Evolutionary conservation across 2,888 invertebrate species (phyloP), one percentile per base, ranked within the genome.

Genomic region (Nephrotoma appendiculata): DNA sequence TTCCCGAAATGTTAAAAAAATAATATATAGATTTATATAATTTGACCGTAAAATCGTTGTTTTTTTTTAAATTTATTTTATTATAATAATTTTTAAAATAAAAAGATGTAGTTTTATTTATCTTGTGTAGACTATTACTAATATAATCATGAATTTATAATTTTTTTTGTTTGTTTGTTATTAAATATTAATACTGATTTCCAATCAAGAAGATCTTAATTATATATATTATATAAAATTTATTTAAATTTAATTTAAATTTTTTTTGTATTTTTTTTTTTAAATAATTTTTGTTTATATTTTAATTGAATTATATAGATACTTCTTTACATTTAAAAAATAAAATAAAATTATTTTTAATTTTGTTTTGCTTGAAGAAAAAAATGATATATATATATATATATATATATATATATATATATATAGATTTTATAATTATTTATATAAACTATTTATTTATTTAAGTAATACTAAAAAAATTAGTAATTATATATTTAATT

Each of bases 201-300:
- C 85, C 85, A 85, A 85, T 85, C 85, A 85, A 43, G 44, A 85
- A 44, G 31, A 44, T 85, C 42, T 44, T 85, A 44, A 85, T 41
- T 85, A 85, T 43, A 43, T 43, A 43, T 43, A 42, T 85, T 85
- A 43, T 85, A 43, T 85, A 57, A 57, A 57, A 43, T 85, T 42
- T 42, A 43, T 43, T 85, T 43, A 85, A 43, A 42, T 43, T 43
- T 41, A 43, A 42, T 43, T 85, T 85, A 85, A 85, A 85, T 43
- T 43, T 43, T 43, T 86, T 41, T 84, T 87, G 52, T 86, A 86
- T 87, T 87, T 41, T 83, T 41, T 83, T 41, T 7, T 83, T 86
- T 86, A n/a, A 89, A 31, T 31, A 31, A 88, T 88, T 87, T 88
- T 88, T 89, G 11, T 83, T 83, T 83, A 12, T 83, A 41, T 83